A percentile compares a stretch with the other conserved stretches of the same genome.
Evolutionary conservation across 2,797 vertebrate genomes (phyloP).

Genomic region (Fringilla coelebs): DNA sequence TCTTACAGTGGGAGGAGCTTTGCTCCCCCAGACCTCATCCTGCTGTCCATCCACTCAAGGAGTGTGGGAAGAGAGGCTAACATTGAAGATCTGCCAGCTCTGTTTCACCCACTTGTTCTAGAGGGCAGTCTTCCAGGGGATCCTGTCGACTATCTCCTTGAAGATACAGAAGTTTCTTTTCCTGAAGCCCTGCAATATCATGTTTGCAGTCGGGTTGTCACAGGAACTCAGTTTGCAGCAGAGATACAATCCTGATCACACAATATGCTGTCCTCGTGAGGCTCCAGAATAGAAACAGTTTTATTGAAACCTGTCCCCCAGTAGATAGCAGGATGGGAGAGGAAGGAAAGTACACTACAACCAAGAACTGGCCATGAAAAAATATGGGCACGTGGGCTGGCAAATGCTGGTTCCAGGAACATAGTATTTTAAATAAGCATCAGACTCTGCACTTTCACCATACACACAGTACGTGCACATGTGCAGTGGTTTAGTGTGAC

Average conservation of each 20-base stretch:
- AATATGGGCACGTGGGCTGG: accelerated
- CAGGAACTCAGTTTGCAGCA: not conserved
- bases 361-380: not conserved
- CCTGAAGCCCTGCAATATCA: accelerated
- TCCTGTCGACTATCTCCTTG: not conserved
- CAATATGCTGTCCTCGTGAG: accelerated
- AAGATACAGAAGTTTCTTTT: not conserved
- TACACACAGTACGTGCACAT: not conserved
- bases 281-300: not conserved
- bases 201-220: accelerated
- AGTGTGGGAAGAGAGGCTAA: not conserved
- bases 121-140: not conserved
- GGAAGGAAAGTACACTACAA: not conserved
- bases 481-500: not conserved
- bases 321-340: not conserved
- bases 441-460: not conserved
- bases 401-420: not conserved
- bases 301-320: not conserved
- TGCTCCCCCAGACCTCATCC: not conserved
- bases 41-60: not conserved
- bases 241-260: not conserved
- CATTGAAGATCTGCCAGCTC: not conserved
- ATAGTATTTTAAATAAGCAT: not conserved
- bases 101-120: not conserved
- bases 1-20: not conserved